Evolutionary conservation across 2,797 vertebrate genomes (phyloP), one percentile per base, ranked within the genome.

Genomic region (Enteromius afrohamiltoni): DNA sequence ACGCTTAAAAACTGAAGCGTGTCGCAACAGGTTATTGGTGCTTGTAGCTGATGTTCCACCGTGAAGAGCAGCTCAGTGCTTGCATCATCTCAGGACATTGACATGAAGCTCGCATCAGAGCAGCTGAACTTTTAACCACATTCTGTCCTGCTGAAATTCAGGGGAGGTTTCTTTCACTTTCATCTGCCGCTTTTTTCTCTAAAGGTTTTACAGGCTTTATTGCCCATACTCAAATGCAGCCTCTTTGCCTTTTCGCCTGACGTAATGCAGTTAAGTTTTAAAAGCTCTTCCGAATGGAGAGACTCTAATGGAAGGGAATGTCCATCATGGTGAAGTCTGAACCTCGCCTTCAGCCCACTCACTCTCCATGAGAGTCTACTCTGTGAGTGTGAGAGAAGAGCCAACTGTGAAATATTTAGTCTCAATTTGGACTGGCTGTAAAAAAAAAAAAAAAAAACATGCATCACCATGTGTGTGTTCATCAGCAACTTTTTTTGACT

Each of bases 241-340:
- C 23, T 53, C 13, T 76, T 76, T 65, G 29, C 40, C n/a, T 14
- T 51, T 17, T 69, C n/a, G 23, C 8, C 26, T 85, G 78, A 85
- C 58, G 78, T 81, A 69, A 80, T 67, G 49, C 29, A 69, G 71
- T 80, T 76, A 60, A 83, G 47, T 77, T 76, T 80, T 80, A 68
- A 69, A 85, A 76, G 70, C 49, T 75, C 49, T 68, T 76, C 62
- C 47, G 21, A 85, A 64, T 40, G n/a, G 40, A 74, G 70, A 58
- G 70, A 55, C 34, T 77, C 70, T 74, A 77, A 83, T 83, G 47
- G 34, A 55, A 76, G 34, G 51, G 51, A 80, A 71, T 67, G 78
- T 85, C 78, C 78, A 69, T 70, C 70, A 40, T 77, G 7, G 26
- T 26, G 62, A 17, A 65, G n/a, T 58, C 34, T 76, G 37, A 70